A percentile compares a stretch with the other conserved stretches of the same genome.
Evolutionary conservation across 2,797 vertebrate genomes (phyloP).

Genomic region (Chelon auratus): DNA sequence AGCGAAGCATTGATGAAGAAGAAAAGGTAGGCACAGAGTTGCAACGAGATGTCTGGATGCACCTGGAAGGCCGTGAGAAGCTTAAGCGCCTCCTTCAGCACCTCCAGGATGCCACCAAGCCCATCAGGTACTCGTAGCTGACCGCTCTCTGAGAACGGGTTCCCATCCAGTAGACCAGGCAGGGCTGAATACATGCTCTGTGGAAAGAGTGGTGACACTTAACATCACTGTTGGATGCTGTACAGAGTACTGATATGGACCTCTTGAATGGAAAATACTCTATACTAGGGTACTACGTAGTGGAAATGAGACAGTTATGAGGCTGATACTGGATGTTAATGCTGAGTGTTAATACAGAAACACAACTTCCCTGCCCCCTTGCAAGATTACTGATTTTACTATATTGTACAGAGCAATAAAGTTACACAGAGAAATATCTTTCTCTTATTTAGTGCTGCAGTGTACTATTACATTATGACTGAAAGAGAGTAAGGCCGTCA

Average conservation of each 20-base stretch:
- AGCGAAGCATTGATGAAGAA: constrained; percentile 88
- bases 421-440: not conserved
- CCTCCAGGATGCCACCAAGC: constrained; percentile 76
- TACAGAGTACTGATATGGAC: not conserved
- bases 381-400: not conserved
- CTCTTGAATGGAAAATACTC: constrained; percentile 30
- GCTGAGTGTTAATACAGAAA: not conserved
- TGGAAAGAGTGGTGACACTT: not conserved
- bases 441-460: not conserved
- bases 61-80: constrained; percentile 82
- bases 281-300: constrained; percentile 27
- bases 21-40: constrained; percentile 86
- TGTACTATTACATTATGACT: constrained; percentile 26
- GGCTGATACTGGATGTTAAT: not conserved
- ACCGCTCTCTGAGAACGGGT: constrained; percentile 83
- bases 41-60: constrained; percentile 81
- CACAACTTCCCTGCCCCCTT: not conserved
- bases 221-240: not conserved
- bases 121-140: constrained; percentile 78
- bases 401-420: not conserved
- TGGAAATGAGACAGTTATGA: constrained; percentile 32
- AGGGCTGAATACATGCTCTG: constrained; percentile 85
- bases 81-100: constrained; percentile 82
- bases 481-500: constrained; percentile 44
- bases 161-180: constrained; percentile 83